Evolutionary conservation across 2,888 invertebrate genomes (phyloP).

Genomic region (Hemistola chrysoprasaria): DNA sequence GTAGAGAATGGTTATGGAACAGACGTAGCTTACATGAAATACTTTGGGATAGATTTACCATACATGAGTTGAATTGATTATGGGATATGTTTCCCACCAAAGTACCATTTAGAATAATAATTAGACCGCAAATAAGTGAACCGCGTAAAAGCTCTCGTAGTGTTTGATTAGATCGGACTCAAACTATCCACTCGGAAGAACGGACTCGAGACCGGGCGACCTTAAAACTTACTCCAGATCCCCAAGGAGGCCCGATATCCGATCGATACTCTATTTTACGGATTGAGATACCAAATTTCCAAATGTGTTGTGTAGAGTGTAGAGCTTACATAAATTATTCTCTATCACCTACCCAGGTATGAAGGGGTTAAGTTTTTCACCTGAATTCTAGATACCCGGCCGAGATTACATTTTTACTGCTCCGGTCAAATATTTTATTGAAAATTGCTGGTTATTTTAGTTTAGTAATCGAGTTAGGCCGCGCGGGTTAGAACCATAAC

Average conservation of each 20-base stretch:
- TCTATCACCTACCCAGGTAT: constrained; percentile 14
- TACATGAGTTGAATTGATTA: too few species aligned
- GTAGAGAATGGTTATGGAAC: too few species aligned
- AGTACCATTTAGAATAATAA: constrained; percentile 11
- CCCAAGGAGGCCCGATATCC: constrained; percentile 8
- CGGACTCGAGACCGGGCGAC: constrained; percentile 13
- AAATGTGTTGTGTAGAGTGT: too few species aligned
- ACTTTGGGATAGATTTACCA: too few species aligned
- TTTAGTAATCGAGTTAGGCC: too few species aligned
- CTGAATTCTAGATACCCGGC: constrained; percentile 21
- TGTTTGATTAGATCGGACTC: constrained; percentile 26
- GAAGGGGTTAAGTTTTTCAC: constrained; percentile 22
- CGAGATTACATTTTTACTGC: constrained; percentile 23
- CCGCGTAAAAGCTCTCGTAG: constrained; percentile 11
- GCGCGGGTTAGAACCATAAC: too few species aligned
- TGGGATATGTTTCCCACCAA: too few species aligned
- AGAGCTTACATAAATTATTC: constrained; percentile 23
- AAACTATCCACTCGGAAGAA: constrained; percentile 21
- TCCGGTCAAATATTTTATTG: constrained; percentile 20
- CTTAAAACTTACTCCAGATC: constrained; percentile 20
- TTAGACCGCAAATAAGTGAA: constrained; percentile 11
- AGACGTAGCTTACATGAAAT: too few species aligned
- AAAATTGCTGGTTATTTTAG: constrained; percentile 2
- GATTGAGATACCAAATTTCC: constrained; percentile 25
- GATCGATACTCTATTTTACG: constrained; percentile 26